Base-by-base conservation (phyloP, 2,113 vertebrate species). In the Gobius niger region DNA sequence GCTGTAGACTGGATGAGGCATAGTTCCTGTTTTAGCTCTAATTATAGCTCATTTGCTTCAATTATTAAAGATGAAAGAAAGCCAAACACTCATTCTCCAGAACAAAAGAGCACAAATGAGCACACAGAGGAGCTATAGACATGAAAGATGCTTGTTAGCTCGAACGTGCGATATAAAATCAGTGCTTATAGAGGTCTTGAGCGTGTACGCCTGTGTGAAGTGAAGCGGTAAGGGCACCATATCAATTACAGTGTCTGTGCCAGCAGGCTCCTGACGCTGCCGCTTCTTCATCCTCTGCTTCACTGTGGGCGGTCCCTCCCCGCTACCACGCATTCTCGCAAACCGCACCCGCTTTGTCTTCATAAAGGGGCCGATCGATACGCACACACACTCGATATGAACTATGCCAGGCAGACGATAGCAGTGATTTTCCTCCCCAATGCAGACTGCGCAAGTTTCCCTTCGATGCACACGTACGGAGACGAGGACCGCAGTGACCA, bases 221-320 rank as follows among this genome's bases (percentile, higher is more conserved):
- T 65, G 85, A 82, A 87, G 81, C 75, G 51, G 73, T 84, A 84
- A 91, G 88, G 87, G 85, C 85, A 85, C 80, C 67, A 81, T 89
- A 91, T 91, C 90, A 90, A 91, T 93, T 92, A 90, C 71, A 78
- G 82, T 69, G 87, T 87, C 82, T 85, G 83, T 88, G 87, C 88
- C 88, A 91, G 91, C 90, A 83, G 89, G 91, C 77, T 85, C 78
- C 90, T 85, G 82, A 91, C 89, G 90, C 75, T 40, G 72, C 75
- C 60, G 67, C 82, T 91, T 89, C 90, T 90, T 92, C 87, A 91
- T 92, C 90, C 86, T 90, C 85, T 84, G 77, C 76, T 69, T 85
- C 91, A 81, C 90, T 76, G 88, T 77, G 85, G 85, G 90, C 84
- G 76, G 83, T 85, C 84, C 76, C 79, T 80, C 84, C 71, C 76